Conservation (phyloP, 2,113 vertebrate species). For the Egretta garzetta region DNA sequence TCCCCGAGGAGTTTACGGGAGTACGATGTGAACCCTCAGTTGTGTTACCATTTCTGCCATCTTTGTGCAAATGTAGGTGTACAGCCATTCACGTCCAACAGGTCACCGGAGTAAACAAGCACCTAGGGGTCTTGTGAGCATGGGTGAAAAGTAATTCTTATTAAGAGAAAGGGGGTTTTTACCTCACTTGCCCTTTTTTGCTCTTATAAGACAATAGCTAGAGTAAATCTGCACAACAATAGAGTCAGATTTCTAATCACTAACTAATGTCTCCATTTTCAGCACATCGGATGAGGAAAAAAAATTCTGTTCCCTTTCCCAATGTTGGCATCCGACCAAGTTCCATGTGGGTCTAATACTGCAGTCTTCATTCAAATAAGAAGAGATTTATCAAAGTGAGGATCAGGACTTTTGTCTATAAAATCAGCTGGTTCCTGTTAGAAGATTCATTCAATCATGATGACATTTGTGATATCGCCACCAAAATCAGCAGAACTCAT, state of each 20-base stretch:
- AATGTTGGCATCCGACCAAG: conserved; percentile 17
- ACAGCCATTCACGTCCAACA: background rate
- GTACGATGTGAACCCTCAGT: background rate
- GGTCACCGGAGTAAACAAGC: background rate
- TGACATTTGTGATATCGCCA: conserved; percentile 56
- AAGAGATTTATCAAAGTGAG: conserved; percentile 53
- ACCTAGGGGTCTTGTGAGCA: background rate
- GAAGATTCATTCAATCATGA: conserved; percentile 51
- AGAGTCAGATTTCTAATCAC: conserved; percentile 36
- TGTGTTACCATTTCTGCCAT: background rate
- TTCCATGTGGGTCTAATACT: conserved; percentile 60
- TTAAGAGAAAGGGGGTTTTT: background rate
- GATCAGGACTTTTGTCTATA: conserved; percentile 47
- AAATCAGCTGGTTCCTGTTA: conserved; percentile 66
- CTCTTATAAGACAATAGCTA: background rate
- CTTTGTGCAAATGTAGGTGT: background rate
- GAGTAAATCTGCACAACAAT: conserved; percentile 17
- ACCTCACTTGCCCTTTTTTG: conserved; percentile 39
- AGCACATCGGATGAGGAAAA: background rate
- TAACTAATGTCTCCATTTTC: conserved; percentile 17
- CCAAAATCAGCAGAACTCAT: conserved; percentile 56
- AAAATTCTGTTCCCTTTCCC: background rate
- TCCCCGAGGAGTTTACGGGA: background rate
- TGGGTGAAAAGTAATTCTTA: background rate
- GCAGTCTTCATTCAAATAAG: conserved; percentile 40